phyloP scores from a whole-genome alignment of 2,113 vertebrate species.

The Phrynosoma platyrhinos region DNA sequence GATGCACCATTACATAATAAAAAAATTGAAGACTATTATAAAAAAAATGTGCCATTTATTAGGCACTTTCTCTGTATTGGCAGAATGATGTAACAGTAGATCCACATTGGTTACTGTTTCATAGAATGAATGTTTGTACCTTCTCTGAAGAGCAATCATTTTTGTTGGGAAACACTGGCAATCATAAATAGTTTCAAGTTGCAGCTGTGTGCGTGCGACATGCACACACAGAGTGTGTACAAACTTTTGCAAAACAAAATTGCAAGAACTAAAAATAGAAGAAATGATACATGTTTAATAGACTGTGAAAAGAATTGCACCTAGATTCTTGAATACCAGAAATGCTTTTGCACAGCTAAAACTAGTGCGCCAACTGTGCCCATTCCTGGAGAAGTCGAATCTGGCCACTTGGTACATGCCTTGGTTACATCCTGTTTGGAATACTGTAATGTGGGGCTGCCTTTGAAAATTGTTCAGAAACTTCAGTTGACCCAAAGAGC shows the following conservation, averaged over 20 bases:
- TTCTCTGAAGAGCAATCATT: not conserved
- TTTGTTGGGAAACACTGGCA: not conserved
- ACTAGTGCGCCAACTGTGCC: no score
- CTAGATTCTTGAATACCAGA: not conserved
- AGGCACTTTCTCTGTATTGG: not conserved
- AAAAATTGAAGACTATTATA: conserved; percentile 16
- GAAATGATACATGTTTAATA: not conserved
- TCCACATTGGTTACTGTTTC: not conserved
- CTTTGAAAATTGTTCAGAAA: no score
- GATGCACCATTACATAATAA: conserved; percentile 46
- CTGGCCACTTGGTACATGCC: no score
- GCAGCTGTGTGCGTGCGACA: not conserved
- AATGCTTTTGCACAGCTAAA: no score
- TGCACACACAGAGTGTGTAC: no score
- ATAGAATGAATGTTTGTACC: not conserved
- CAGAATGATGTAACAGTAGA: not conserved
- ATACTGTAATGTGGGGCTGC: no score
- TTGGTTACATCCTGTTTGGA: no score
- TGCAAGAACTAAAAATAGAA: not conserved
- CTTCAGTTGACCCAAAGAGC: no score
- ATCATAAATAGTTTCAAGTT: not conserved
- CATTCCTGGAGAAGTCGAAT: no score
- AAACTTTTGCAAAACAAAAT: not conserved
- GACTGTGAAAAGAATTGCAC: not conserved
- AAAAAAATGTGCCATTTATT: fast-evolving